Evolutionary conservation across 2,888 invertebrate species (phyloP).

Genomic region (Caenorhabditis imperialis): DNA sequence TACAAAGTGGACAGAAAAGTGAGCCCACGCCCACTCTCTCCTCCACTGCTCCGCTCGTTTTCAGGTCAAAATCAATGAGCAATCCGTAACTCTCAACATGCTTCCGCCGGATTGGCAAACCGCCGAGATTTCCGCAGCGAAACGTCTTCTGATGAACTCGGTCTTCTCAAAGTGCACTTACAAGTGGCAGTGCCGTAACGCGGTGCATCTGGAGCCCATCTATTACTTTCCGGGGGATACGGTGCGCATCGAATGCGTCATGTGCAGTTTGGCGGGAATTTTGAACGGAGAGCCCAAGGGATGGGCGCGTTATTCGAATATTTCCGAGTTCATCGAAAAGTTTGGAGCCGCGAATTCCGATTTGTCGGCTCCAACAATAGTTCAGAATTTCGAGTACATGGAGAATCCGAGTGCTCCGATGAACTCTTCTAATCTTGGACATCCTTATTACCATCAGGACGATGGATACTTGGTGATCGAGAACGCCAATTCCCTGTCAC

Average conservation of each 20-base stretch:
- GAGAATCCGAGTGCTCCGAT: slow-evolving; percentile 5
- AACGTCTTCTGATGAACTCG: slow-evolving; percentile 6
- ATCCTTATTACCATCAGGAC: slow-evolving; percentile 28
- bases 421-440: slow-evolving; percentile 7
- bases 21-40: too few relatives aligned
- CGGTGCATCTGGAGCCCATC: slow-evolving; percentile 13
- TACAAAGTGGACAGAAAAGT: slow-evolving; percentile 15
- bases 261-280: slow-evolving; percentile 40
- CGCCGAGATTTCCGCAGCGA: slow-evolving; percentile 4
- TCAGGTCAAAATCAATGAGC: slow-evolving; percentile 9
- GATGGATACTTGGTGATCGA: slow-evolving; percentile 32
- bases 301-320: slow-evolving; percentile 29
- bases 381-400: slow-evolving; percentile 13
- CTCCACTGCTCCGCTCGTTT: too few relatives aligned
- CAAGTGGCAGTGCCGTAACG: slow-evolving; percentile 15
- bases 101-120: slow-evolving; percentile 27
- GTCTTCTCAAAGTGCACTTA: slow-evolving; percentile 16
- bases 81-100: slow-evolving; percentile 3
- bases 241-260: slow-evolving; percentile 20
- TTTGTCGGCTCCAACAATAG: slow-evolving; percentile 10
- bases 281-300: slow-evolving; percentile 49
- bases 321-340: slow-evolving; percentile 35
- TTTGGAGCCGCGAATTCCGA: too few relatives aligned
- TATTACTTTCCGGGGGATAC: slow-evolving; percentile 43
- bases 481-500: slow-evolving; percentile 16